Conservation (phyloP, 2,113 vertebrate genomes). For the Oncorhynchus kisutch region DNA sequence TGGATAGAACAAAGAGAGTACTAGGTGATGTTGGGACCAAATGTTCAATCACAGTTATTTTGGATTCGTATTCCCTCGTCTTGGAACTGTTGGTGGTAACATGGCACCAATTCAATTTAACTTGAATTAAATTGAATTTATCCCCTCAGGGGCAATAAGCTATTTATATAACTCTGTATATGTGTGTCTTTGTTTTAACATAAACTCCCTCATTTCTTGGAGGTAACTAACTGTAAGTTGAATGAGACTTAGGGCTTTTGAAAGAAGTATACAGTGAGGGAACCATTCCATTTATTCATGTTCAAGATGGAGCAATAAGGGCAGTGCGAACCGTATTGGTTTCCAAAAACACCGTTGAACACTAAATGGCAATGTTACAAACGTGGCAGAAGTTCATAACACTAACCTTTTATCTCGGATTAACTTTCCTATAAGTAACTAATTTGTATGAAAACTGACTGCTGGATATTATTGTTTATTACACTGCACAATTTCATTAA, state of each 20-base stretch:
- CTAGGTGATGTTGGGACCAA: too few relatives aligned
- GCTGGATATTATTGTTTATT: conserved; percentile 29
- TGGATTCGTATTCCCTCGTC: too few relatives aligned
- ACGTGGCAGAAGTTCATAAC: conserved; percentile 5
- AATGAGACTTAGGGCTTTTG: background rate
- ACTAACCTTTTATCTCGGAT: conserved; percentile 30
- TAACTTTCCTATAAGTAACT: conserved; percentile 11
- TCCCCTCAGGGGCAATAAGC: too few relatives aligned
- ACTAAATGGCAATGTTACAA: conserved; percentile 12
- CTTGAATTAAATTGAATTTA: conserved; percentile 18
- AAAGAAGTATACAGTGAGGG: background rate
- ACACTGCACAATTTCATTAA: conserved; percentile 31
- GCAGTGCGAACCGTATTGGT: background rate
- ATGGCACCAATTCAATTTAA: too few relatives aligned
- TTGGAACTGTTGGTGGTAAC: too few relatives aligned
- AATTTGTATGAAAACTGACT: conserved; percentile 35
- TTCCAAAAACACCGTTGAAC: conserved; percentile 7
- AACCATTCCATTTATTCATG: too few relatives aligned
- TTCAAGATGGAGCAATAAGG: background rate
- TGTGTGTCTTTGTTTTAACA: conserved; percentile 38
- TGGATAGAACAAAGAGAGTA: conserved; percentile 32
- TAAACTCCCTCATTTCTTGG: conserved; percentile 37
- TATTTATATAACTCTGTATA: background rate
- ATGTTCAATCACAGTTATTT: too few relatives aligned
- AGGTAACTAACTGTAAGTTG: background rate